These are phyloP conservation scores for Leptopilina drosophilae DNA, from an alignment of 2,888 invertebrate genomes.

Conservation along the genomic window DNA sequence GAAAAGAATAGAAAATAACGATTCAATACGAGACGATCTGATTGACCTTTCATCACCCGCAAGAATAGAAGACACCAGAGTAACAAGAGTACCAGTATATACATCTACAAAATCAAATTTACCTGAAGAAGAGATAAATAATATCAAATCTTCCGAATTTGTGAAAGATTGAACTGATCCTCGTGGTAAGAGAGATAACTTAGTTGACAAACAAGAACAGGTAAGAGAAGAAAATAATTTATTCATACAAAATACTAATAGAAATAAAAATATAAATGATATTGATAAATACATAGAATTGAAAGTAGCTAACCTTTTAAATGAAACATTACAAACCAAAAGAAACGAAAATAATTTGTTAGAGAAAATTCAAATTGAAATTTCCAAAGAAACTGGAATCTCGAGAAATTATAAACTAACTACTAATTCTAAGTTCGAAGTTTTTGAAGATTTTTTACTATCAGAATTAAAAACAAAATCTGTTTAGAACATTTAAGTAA, in stretches of 20 bases:
- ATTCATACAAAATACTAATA: neutral
- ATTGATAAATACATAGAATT: conserved; percentile 9
- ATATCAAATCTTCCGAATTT: neutral
- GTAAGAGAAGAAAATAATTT: neutral
- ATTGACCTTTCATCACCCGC: too few species aligned
- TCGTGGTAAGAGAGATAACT: neutral
- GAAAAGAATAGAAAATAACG: too few species aligned
- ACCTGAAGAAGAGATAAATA: neutral
- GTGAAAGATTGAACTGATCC: neutral
- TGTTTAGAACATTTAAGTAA: too few species aligned
- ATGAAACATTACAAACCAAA: neutral
- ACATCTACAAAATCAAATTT: neutral
- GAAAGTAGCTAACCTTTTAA: neutral
- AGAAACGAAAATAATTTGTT: neutral
- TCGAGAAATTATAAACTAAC: conserved; percentile 35
- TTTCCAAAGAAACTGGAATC: conserved; percentile 6
- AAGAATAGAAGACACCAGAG: too few species aligned
- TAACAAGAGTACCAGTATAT: too few species aligned
- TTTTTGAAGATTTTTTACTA: conserved; percentile 28
- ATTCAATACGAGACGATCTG: too few species aligned
- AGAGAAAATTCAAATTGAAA: neutral
- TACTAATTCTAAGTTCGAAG: conserved; percentile 4
- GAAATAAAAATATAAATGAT: neutral
- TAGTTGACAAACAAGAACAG: neutral
- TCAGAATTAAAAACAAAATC: conserved; percentile 10